Conservation (phyloP, 1,140 invertebrate species). For the Hirudo medicinalis region DNA sequence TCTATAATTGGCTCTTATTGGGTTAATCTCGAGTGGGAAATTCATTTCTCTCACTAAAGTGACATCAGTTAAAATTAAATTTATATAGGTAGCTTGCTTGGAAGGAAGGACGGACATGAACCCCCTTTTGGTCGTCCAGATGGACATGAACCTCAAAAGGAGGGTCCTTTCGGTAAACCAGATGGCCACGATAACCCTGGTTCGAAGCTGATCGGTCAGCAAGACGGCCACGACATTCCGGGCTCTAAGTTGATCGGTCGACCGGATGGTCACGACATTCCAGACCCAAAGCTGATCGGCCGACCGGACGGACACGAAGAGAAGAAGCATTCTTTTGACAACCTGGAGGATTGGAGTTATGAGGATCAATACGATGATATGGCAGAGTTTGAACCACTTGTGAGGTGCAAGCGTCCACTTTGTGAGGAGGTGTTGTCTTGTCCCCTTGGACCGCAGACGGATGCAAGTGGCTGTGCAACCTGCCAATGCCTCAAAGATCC, state of each 20-base stretch:
- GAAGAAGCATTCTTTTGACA: not conserved
- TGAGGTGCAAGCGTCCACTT: constrained; percentile 17
- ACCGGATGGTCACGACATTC: not conserved
- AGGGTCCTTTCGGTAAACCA: not conserved
- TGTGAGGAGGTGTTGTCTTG: not conserved
- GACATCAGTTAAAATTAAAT: too few species aligned
- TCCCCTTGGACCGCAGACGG: not conserved
- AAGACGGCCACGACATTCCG: not conserved
- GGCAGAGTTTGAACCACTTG: not conserved
- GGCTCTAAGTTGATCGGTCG: not conserved
- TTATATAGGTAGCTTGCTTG: not conserved
- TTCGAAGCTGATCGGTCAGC: not conserved
- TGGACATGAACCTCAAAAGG: not conserved
- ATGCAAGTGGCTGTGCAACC: constrained; percentile 6
- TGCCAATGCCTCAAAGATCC: constrained; percentile 14
- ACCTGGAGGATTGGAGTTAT: not conserved
- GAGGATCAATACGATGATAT: not conserved
- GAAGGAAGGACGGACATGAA: not conserved
- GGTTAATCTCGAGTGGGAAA: too few species aligned
- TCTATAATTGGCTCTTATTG: too few species aligned
- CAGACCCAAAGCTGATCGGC: not conserved
- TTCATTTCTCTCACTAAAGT: too few species aligned
- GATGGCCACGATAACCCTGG: not conserved
- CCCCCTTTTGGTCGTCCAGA: not conserved
- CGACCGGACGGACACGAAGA: not conserved